Base-by-base conservation (phyloP, 2,888 invertebrate genomes). In the Luperina testacea region DNA sequence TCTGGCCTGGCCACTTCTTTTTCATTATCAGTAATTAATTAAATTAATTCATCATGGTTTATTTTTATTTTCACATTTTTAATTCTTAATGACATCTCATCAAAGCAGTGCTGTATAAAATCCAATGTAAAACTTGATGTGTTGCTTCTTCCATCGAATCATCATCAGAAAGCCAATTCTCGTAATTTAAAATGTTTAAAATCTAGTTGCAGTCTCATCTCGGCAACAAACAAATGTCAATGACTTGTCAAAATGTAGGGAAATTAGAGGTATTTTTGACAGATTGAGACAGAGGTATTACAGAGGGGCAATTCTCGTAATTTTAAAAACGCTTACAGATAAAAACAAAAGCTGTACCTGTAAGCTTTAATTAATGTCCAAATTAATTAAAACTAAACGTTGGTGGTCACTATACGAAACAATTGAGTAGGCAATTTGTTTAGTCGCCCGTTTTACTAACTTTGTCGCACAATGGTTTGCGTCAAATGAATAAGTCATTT, bases 401-500 rank as follows among this genome's bases (percentile, higher is more conserved):
- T 68, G 70, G 59, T 72, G 77, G 77, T 61, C 73, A 80, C 65
- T 42, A 32, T 48, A 68, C 65, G 71, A 75, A 75, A 80, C 80
- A 75, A 81, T 88, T 80, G 77, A 82, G 72, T 72, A 65, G 72
- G 78, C 86, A 85, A 88, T 89, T 88, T 86, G 80, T 88, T 90
- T 85, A 83, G 88, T 77, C 79, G 32, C 17, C 65, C 42, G 45
- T 86, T 87, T 84, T 78, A 85, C 88, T 80, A 89, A 85, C 75
- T 87, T 83, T 80, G 87, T 87, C 83, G 77, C 84, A 90, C 90
- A 90, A 90, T 90, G 90, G 89, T 89, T 89, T 86, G 87, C 86
- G 85, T 89, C 85, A 83, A 89, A 92, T 94, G 92, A 93, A 94
- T 93, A 92, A 94, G 93, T 91, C 91, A 94, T 92, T 76, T 78